Conservation (phyloP, 1,140 invertebrate species). For the Rhynchophorus ferrugineus region DNA sequence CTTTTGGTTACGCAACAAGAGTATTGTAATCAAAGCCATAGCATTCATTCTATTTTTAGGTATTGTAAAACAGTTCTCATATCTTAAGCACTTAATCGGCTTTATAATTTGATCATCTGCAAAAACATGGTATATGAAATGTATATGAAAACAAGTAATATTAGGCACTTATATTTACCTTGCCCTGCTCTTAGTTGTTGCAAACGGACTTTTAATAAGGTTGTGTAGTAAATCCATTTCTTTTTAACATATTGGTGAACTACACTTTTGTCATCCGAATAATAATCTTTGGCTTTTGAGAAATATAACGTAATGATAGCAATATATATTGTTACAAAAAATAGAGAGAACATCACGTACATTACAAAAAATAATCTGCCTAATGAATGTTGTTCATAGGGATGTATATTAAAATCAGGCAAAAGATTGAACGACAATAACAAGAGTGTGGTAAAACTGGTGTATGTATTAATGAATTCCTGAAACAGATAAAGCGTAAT, state of each 20-base stretch:
- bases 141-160: not conserved
- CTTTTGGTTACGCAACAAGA: constrained; percentile 10
- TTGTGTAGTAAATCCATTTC: constrained; percentile 20
- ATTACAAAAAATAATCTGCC: constrained; percentile 16
- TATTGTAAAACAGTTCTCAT: constrained; percentile 16
- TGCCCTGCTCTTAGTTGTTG: constrained; percentile 6
- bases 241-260: constrained; percentile 15
- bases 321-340: constrained; percentile 23
- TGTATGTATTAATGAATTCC: constrained; percentile 17
- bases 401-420: constrained; percentile 9
- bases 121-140: not conserved
- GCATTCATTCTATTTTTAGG: constrained; percentile 14
- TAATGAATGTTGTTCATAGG: constrained; percentile 8
- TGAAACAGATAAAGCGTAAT: constrained; percentile 3
- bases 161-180: not conserved
- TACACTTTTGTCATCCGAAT: constrained; percentile 8
- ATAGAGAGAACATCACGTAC: constrained; percentile 21
- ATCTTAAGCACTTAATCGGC: constrained; percentile 7
- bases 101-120: not conserved
- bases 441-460: constrained; percentile 15
- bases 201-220: constrained; percentile 9
- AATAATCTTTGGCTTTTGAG: constrained; percentile 17
- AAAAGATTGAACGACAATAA: constrained; percentile 13
- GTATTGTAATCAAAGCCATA: constrained; percentile 17
- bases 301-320: constrained; percentile 25